Base-by-base conservation (phyloP, 2,797 vertebrate genomes). In the Okamejei kenojei region DNA sequence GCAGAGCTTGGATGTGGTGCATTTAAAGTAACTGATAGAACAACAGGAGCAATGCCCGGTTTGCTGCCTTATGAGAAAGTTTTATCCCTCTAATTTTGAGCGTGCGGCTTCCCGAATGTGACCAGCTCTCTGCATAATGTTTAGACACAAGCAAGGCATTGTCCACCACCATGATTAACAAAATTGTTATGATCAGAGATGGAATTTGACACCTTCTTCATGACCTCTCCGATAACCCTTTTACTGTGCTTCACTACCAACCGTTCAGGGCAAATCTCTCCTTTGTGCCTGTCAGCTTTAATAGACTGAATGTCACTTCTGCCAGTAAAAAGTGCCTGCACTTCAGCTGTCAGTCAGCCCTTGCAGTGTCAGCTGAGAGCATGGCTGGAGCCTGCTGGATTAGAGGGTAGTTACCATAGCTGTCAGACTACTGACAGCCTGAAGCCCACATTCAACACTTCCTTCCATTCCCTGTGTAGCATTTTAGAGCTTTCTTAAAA, bases 361-460 rank as follows among this genome's bases (percentile, higher is more conserved):
- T 97, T 95, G 96, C 94, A 58, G 97, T 99, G 99, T 99, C 98
- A 99, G 98, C 97, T 94, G 95, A 96, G 98, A 98, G 98, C 98
- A 94, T 97, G 98, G 98, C 98, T 99, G 98, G 96, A 99, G 98
- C 98, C 96, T 96, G 97, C 98, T 98, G 98, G 98, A 99, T 99
- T 99, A 99, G 98, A 99, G 98, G 98, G 98, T 99, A 99, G 98
- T 99, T 99, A 99, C 98, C 98, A 98, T 95, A 99, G 97, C 98
- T 99, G 99, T 99, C 99, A 99, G 97, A 98, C 98, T 98, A 97
- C 98, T 99, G 98, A 99, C 99, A 99, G 97, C 97, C 98, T 99
- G 99, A 99, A 98, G 98, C 97, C 98, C 97, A 97, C 96, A 97
- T 96, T 97, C 97, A 97, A 97, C 98, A 98, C 98, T 98, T 98